Evolutionary conservation across 2,797 vertebrate species (phyloP).

Genomic region (Acrocephalus scirpaceus): DNA sequence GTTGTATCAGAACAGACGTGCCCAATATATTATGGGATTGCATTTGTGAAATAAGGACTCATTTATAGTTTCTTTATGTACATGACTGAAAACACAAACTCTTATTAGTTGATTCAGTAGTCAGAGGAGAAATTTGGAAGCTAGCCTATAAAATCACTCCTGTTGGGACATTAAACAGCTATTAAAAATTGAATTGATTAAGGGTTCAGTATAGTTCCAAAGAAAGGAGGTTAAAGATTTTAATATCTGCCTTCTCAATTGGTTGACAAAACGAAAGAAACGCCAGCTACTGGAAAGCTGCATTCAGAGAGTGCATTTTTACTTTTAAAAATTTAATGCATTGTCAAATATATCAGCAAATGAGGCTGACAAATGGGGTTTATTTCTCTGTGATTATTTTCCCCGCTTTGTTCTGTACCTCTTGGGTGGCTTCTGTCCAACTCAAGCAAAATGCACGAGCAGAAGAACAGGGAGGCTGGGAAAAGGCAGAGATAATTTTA

Average conservation of each 20-base stretch:
- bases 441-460: fast-evolving
- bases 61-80: background rate
- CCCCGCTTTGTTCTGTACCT: background rate
- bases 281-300: background rate
- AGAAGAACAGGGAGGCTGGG: background rate
- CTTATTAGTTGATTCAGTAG: background rate
- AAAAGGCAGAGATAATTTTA: background rate
- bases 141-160: background rate
- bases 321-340: background rate
- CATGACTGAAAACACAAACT: background rate
- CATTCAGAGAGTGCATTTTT: background rate
- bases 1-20: background rate
- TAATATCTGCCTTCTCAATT: background rate
- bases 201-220: background rate
- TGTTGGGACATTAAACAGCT: background rate
- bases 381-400: background rate
- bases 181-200: conserved; percentile 9
- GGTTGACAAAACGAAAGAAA: background rate
- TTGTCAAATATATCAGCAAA: background rate
- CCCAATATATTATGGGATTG: background rate
- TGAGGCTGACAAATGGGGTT: background rate
- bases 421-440: background rate
- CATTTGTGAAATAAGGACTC: background rate
- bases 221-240: conserved; percentile 23
- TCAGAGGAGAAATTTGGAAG: background rate